Evolutionary conservation across 1,140 invertebrate genomes (phyloP).

Genomic region (Atta texana): DNA sequence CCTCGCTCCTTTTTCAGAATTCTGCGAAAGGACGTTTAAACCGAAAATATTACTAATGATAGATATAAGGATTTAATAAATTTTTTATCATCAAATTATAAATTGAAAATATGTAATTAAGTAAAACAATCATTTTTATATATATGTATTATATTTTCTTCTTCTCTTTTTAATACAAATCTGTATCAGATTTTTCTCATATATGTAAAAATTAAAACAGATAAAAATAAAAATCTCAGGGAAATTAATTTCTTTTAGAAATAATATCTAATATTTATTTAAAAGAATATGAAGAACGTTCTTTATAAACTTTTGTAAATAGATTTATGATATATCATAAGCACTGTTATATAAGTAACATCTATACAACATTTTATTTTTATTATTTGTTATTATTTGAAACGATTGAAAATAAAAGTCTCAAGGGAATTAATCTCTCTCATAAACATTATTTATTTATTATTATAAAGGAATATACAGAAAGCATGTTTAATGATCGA

Average conservation of each 20-base stretch:
- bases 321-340: background rate
- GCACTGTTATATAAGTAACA: background rate
- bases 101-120: background rate
- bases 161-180: background rate
- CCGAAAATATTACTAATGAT: background rate
- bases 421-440: no score
- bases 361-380: background rate
- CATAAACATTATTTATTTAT: no score
- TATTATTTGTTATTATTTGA: no score
- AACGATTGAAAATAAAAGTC: no score
- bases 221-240: slow-evolving; percentile 21
- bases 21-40: slow-evolving; percentile 7
- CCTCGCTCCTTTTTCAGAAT: background rate
- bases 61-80: slow-evolving; percentile 19
- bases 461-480: no score
- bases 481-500: no score
- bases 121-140: background rate
- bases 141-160: background rate
- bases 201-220: background rate
- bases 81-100: slow-evolving; percentile 11
- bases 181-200: background rate
- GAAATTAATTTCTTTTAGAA: background rate
- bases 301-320: background rate
- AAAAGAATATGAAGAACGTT: background rate
- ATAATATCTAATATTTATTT: background rate